Base-by-base conservation (phyloP, 1,140 invertebrate species). In the Neotoxoptera formosana region DNA sequence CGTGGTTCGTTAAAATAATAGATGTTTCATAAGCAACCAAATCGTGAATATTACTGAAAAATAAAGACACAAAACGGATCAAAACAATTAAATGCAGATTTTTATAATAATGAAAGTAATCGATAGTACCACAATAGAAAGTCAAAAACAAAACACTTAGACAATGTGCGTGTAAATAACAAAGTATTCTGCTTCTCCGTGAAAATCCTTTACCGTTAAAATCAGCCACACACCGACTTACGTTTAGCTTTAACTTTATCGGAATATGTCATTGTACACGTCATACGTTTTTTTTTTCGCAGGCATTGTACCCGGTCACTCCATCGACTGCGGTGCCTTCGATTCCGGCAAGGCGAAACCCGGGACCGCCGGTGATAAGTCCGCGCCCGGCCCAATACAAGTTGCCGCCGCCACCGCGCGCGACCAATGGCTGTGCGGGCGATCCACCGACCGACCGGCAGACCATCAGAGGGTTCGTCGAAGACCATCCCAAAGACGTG, bases 401-500 rank as follows among this genome's bases (percentile, higher is more conserved):
- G 2, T 94, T 95, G 20, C 95, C 95, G 1, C 95, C 95, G 4
- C 95, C 93, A 20, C 93, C 88, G 25, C 56, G 93, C 7, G 48
- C 76, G 11, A 14, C 53, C 56, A 45, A 76, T 7, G 11, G 14
- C 11, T 20, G 23, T 23, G 25, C n/a, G 30, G 30, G 93, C 8
- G 93, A 90, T 25, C 41, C n/a, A 14, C 67, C 60, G 7, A 9
- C 23, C 11, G 87, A 89, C 36, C 67, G 93, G 11, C 93, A 67
- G 17, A 41, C 93, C 8, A 41, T 89, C 34, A 67, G 48, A 48
- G 93, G 56, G 3, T 76, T 94, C 7, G 95, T 95, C 14, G 95
- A 95, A 30, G 95, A 95, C 25, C 95, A 0, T 95, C 95, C 0
- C 95, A 95, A 48, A 67, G 89, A 41, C 36, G 34, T 94, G 8